phyloP scores from a whole-genome alignment of 2,797 vertebrate genomes.

The Hozukius guyotensis region DNA sequence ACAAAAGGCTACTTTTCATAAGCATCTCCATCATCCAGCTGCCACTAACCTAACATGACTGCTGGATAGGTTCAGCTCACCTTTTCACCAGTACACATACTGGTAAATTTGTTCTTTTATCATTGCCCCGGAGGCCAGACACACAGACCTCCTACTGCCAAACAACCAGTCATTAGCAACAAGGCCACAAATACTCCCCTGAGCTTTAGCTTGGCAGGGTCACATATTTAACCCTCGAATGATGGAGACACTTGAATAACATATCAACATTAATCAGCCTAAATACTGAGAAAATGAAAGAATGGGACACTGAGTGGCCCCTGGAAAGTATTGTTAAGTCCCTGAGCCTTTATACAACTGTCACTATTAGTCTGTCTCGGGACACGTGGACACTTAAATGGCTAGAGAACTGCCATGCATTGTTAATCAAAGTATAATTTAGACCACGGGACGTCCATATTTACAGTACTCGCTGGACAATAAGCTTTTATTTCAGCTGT shows the following conservation, averaged over 20 bases:
- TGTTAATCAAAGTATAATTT: constrained; percentile 70
- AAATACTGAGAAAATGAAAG: constrained; percentile 53
- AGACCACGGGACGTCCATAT: constrained; percentile 52
- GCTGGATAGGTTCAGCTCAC: neutral
- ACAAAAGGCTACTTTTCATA: neutral
- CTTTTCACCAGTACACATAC: neutral
- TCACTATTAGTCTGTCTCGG: constrained; percentile 55
- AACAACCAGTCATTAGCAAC: constrained; percentile 62
- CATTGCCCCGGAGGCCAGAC: constrained; percentile 11
- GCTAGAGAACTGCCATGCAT: constrained; percentile 59
- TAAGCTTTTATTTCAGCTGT: constrained; percentile 72
- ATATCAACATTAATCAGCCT: constrained; percentile 73
- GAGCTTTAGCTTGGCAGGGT: constrained; percentile 64
- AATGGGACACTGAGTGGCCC: constrained; percentile 47
- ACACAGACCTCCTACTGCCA: constrained; percentile 26
- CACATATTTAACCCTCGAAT: constrained; percentile 75
- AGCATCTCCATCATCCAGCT: neutral
- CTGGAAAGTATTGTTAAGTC: constrained; percentile 54
- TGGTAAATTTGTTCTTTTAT: constrained; percentile 20
- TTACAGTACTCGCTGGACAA: constrained; percentile 62
- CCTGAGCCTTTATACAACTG: constrained; percentile 64
- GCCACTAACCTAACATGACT: neutral
- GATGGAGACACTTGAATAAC: constrained; percentile 69
- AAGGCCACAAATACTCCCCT: constrained; percentile 57
- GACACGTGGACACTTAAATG: constrained; percentile 67